These are phyloP conservation scores for Alosa sapidissima DNA, from an alignment of 2,797 vertebrate genomes.

Conservation along the genomic window DNA sequence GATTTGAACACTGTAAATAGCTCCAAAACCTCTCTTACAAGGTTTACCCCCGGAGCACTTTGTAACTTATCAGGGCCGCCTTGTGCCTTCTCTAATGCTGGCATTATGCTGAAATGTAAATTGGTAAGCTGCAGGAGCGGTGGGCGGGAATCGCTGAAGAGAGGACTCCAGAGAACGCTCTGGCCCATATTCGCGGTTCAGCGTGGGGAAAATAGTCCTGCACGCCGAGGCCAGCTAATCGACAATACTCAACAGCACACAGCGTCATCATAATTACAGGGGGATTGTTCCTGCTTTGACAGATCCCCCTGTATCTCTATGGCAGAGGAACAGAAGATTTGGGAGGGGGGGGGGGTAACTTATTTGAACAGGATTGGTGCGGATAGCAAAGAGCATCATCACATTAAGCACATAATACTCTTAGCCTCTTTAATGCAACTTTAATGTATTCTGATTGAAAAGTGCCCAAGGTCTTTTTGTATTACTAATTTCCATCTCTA, in stretches of 20 bases:
- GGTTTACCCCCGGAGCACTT: conserved; percentile 82
- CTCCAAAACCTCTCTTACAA: conserved; percentile 83
- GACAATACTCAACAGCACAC: conserved; percentile 58
- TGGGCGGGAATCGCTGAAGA: conserved; percentile 78
- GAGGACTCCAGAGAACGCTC: conserved; percentile 72
- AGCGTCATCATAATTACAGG: conserved; percentile 54
- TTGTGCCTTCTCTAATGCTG: conserved; percentile 80
- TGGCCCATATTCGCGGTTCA: conserved; percentile 75
- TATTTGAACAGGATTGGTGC: conserved; percentile 49
- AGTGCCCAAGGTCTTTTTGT: conserved; percentile 70
- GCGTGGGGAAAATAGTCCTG: conserved; percentile 71
- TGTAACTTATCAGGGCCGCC: conserved; percentile 84
- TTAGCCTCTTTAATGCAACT: conserved; percentile 47
- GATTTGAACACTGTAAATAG: conserved; percentile 84
- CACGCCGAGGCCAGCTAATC: conserved; percentile 58
- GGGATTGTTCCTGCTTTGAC: conserved; percentile 54
- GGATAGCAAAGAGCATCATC: conserved; percentile 34
- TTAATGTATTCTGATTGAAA: conserved; percentile 66
- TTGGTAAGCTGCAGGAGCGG: conserved; percentile 80
- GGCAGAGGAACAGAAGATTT: conserved; percentile 42
- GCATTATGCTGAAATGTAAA: conserved; percentile 86
- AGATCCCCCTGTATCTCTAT: conserved; percentile 37
- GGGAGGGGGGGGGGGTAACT: background rate
- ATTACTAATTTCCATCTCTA: conserved; percentile 79
- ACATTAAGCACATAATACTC: conserved; percentile 53